phyloP scores from a whole-genome alignment of 2,888 invertebrate species.

The Drosophila colorata region DNA sequence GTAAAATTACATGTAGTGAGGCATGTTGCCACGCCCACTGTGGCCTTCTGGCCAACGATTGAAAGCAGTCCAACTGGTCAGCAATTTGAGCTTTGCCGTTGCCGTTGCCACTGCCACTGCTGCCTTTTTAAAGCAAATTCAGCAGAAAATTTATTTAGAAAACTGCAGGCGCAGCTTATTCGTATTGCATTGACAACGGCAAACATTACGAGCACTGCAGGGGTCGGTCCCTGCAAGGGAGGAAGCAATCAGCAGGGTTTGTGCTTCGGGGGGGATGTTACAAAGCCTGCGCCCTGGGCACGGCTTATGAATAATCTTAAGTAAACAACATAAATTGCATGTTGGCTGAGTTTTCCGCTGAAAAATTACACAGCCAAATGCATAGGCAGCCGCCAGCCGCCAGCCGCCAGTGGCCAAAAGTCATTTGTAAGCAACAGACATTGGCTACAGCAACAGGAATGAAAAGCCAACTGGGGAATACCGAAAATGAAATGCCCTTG shows the following conservation, averaged over 20 bases:
- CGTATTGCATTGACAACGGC: slow-evolving; percentile 59
- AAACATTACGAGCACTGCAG: slow-evolving; percentile 32
- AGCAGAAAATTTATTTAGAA: slow-evolving; percentile 78
- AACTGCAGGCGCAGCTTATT: slow-evolving; percentile 78
- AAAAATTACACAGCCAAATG: slow-evolving; percentile 72
- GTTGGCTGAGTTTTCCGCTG: slow-evolving; percentile 55
- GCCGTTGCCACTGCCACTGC: slow-evolving; percentile 3
- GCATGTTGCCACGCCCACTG: slow-evolving; percentile 62
- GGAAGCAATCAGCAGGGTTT: slow-evolving; percentile 35
- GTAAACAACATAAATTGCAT: slow-evolving; percentile 77
- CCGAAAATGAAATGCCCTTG: slow-evolving; percentile 32
- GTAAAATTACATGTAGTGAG: slow-evolving; percentile 83
- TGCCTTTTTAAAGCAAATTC: slow-evolving; percentile 75
- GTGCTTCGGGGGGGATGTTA: not conserved
- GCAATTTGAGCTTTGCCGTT: slow-evolving; percentile 62
- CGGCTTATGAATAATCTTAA: slow-evolving; percentile 70
- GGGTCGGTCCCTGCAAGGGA: not conserved
- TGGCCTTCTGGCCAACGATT: slow-evolving; percentile 5
- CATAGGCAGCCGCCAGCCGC: slow-evolving; percentile 47
- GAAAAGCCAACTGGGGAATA: slow-evolving; percentile 14
- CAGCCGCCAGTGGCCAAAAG: slow-evolving; percentile 32
- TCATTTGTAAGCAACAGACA: slow-evolving; percentile 54
- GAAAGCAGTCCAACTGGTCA: slow-evolving; percentile 62
- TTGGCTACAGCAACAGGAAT: slow-evolving; percentile 14
- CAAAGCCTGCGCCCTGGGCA: slow-evolving; percentile 20